Conservation (phyloP, 2,797 vertebrate genomes). For the Sebastes vulpes region DNA sequence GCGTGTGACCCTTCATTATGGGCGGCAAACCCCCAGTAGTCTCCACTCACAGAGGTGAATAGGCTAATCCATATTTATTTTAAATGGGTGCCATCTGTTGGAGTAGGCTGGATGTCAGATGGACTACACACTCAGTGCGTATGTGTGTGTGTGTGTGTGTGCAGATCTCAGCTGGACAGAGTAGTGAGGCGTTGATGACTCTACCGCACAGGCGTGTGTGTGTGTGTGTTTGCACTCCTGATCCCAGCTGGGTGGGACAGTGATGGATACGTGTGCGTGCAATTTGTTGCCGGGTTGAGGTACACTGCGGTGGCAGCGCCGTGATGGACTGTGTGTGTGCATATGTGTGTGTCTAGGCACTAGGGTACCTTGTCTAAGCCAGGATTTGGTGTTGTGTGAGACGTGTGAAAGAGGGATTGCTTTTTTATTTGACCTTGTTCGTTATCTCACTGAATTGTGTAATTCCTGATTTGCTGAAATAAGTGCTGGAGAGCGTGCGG, state of each 20-base stretch:
- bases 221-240: constrained; percentile 60
- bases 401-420: constrained; percentile 42
- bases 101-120: constrained; percentile 52
- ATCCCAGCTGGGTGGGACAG: constrained; percentile 64
- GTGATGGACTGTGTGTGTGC: constrained; percentile 45
- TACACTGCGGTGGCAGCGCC: constrained; percentile 45
- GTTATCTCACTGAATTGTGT: constrained; percentile 52
- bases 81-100: constrained; percentile 80
- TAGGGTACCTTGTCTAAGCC: constrained; percentile 53
- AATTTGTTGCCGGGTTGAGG: constrained; percentile 67
- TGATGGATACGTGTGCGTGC: constrained; percentile 69
- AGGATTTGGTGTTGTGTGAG: constrained; percentile 34
- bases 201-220: constrained; percentile 1
- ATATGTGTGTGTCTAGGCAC: constrained; percentile 20
- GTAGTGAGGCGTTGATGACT: constrained; percentile 53
- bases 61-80: constrained; percentile 80
- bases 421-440: constrained; percentile 68
- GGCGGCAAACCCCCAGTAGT: constrained; percentile 31
- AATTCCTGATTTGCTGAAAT: constrained; percentile 66
- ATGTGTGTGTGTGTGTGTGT: not conserved
- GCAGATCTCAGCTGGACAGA: constrained; percentile 66
- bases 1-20: constrained; percentile 46
- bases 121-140: constrained; percentile 22
- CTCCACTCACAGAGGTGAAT: constrained; percentile 57
- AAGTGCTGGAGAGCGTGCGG: not conserved